These are phyloP conservation scores for Gambelia wislizenii DNA, from an alignment of 2,797 vertebrate genomes.

Conservation along the genomic window DNA sequence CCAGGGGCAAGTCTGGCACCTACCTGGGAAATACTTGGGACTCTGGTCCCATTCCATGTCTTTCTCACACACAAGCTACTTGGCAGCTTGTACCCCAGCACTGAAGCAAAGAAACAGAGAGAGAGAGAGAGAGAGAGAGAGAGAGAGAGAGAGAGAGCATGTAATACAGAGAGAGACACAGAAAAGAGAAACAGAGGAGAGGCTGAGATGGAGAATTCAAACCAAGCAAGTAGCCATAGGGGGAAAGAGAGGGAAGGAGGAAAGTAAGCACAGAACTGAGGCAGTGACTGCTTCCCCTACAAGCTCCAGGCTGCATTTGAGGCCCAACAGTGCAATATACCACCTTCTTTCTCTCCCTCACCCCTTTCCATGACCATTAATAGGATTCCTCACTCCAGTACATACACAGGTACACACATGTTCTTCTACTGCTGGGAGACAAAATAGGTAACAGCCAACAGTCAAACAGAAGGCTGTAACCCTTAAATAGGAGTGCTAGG, in stretches of 20 bases:
- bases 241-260: constrained; percentile 62
- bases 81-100: constrained; percentile 50
- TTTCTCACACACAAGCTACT: constrained; percentile 1
- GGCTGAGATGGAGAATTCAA: background rate
- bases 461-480: background rate
- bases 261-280: constrained; percentile 62
- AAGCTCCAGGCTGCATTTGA: background rate
- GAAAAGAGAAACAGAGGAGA: background rate
- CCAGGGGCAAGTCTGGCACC: background rate
- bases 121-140: constrained; percentile 54
- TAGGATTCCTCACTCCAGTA: background rate
- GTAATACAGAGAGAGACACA: constrained; percentile 9
- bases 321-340: background rate
- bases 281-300: background rate
- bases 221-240: background rate
- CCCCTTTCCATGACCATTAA: background rate
- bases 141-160: constrained; percentile 3
- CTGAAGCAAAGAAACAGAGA: constrained; percentile 64
- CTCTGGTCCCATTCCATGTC: background rate
- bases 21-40: constrained; percentile 16
- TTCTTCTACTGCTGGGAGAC: background rate
- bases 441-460: background rate
- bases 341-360: background rate
- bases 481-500: background rate
- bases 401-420: too few species aligned